Evolutionary conservation across 2,888 invertebrate genomes (phyloP).

Genomic region (Hypomecis punctinalis): DNA sequence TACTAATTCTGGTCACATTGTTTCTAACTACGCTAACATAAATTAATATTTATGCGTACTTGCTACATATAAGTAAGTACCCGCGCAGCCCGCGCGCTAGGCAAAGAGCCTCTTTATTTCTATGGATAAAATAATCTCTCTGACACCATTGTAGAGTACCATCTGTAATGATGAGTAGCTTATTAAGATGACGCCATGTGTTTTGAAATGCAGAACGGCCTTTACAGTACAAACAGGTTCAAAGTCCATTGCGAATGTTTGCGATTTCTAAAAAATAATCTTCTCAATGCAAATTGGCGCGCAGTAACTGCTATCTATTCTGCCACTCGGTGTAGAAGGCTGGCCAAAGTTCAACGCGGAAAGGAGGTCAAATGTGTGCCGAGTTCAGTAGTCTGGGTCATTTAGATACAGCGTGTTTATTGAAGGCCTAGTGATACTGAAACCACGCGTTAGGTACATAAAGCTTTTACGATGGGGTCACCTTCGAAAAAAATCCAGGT

Average conservation of each 20-base stretch:
- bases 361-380: neutral
- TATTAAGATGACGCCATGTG: slow-evolving; percentile 11
- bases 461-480: no score
- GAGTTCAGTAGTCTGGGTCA: neutral
- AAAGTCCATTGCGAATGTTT: slow-evolving; percentile 14
- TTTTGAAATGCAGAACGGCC: slow-evolving; percentile 3
- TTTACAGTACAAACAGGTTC: slow-evolving; percentile 13
- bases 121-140: slow-evolving; percentile 4
- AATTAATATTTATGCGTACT: no score
- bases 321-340: neutral
- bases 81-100: no score
- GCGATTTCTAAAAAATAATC: slow-evolving; percentile 17
- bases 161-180: slow-evolving; percentile 10
- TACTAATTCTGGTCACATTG: no score
- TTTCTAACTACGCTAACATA: no score
- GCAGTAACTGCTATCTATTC: neutral
- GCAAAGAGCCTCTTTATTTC: no score
- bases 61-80: no score
- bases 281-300: neutral
- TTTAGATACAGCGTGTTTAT: no score
- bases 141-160: slow-evolving; percentile 6
- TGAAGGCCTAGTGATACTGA: no score
- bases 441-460: no score
- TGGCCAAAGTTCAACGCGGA: slow-evolving; percentile 9
- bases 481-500: no score